Percentiles rank a stretch among this genome's conserved stretches.
These are phyloP conservation scores for Nyctalus aviator DNA, from an alignment of 2,797 vertebrate genomes.

Conservation along the genomic window DNA sequence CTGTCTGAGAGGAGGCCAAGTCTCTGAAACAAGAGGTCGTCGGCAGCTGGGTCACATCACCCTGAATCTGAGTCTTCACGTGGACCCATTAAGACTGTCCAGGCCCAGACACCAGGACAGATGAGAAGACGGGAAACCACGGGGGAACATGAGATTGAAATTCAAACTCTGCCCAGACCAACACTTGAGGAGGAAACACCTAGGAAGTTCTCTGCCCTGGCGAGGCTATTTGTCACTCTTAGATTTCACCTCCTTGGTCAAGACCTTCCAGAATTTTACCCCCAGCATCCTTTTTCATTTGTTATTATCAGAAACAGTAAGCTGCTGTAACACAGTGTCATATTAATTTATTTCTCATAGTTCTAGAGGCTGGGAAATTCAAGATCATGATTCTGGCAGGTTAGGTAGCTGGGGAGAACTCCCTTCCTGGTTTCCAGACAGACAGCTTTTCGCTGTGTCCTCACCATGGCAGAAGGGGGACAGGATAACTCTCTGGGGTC, in stretches of 20 bases:
- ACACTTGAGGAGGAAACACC: neutral
- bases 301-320: neutral
- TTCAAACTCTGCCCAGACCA: neutral
- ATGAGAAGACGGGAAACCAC: constrained; percentile 27
- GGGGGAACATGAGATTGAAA: neutral
- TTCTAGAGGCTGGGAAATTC: neutral
- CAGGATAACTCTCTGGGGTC: neutral
- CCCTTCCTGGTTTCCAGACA: neutral
- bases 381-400: neutral
- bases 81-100: neutral
- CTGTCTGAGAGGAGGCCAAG: constrained; percentile 73
- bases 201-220: neutral
- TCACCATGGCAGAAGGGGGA: neutral
- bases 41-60: constrained; percentile 70
- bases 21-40: constrained; percentile 75
- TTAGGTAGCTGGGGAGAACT: neutral
- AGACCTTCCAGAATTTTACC: constrained; percentile 44
- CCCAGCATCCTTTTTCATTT: neutral
- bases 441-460: neutral
- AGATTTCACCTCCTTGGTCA: constrained; percentile 26
- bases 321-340: neutral
- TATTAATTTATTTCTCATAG: neutral
- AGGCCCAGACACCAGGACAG: constrained; percentile 14
- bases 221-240: neutral
- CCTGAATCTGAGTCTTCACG: constrained; percentile 64